Conservation (phyloP, 2,888 invertebrate species). For the Rhingia campestris region DNA sequence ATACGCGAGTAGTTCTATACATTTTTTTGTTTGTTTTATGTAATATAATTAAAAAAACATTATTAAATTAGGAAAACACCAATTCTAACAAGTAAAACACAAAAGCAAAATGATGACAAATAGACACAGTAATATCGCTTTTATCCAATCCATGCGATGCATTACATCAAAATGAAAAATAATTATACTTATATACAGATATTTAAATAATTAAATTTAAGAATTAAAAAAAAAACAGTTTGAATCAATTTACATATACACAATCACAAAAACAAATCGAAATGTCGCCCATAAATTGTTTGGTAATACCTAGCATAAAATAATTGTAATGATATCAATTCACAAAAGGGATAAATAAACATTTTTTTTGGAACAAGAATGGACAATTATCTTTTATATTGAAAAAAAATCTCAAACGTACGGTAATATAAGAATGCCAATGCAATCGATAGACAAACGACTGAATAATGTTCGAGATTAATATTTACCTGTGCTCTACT, state of each 20-base stretch:
- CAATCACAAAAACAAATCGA: constrained; percentile 48
- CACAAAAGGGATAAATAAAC: constrained; percentile 59
- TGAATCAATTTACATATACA: constrained; percentile 26
- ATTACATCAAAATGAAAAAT: constrained; percentile 12
- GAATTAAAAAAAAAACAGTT: constrained; percentile 1
- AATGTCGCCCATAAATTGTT: constrained; percentile 35
- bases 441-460: no score
- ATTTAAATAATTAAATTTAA: constrained; percentile 45
- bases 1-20: constrained; percentile 36
- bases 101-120: constrained; percentile 30
- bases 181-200: constrained; percentile 22
- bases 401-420: no score
- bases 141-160: constrained; percentile 37
- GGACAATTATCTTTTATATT: not conserved
- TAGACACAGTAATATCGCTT: constrained; percentile 26
- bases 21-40: constrained; percentile 13
- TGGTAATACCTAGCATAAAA: constrained; percentile 33
- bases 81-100: constrained; percentile 7
- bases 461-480: no score
- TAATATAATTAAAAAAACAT: constrained; percentile 9
- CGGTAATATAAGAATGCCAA: no score
- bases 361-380: constrained; percentile 62
- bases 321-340: constrained; percentile 55
- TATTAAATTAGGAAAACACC: constrained; percentile 40
- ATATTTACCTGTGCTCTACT: no score